Base-by-base conservation (phyloP, 2,113 vertebrate genomes). In the Dendrocopos noguchii region DNA sequence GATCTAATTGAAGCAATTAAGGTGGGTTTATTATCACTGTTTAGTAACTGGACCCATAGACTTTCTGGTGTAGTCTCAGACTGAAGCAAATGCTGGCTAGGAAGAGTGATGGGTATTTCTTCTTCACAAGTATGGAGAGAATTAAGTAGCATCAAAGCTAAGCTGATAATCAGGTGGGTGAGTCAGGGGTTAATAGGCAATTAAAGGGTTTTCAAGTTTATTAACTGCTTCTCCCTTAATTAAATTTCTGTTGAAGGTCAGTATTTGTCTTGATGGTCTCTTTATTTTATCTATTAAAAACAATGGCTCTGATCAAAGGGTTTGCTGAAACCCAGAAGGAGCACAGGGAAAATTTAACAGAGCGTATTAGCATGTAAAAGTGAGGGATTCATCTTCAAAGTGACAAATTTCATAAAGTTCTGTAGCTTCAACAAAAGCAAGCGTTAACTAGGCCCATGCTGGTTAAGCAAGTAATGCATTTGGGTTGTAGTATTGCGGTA, bases 1-100 rank as follows among this genome's bases (percentile, higher is more conserved):
- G 67, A 95, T 86, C 91, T 91, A 91, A 94, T 65, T 86, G 87
- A 91, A 91, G 83, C 87, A 97, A 95, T 97, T 97, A 96, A 96
- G 84, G 90, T 93, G 88, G 76, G 83, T 90, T 95, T 97, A 95
- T 97, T 97, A 96, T 94, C 27, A 1, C 72, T 87, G 53, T 95
- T 96, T 92, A 97, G 84, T 94, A 92, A 94, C 81, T 94, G 92
- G 93, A 81, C 46, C 78, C 76, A 73, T 90, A 95, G 90, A 92
- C 84, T 91, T 90, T 59, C 66, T 91, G 55, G 84, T 93, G 36
- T 88, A 94, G 92, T 85, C 60, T 80, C 70, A 46, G 74, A 91
- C 1, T 70, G 80, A 95, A 92, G 73, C 46, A 84, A 57, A 70
- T 29, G 11, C 46, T 90, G 80, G 47, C 10, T 65, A 71, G 52